Conservation (phyloP, 2,888 invertebrate genomes). For the Eugnorisma glareosa region DNA sequence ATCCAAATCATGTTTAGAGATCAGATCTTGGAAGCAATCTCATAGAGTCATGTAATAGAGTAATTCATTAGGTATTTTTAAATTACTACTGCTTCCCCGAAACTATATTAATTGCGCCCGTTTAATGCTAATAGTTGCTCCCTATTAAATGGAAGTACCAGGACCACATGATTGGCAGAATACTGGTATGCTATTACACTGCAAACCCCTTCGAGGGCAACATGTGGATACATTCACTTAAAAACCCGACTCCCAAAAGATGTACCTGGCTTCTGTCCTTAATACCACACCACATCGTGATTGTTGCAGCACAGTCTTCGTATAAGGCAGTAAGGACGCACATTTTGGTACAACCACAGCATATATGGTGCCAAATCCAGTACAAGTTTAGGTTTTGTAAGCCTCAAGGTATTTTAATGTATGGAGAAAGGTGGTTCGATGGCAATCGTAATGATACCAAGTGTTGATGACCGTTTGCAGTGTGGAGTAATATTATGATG, state of each 20-base stretch:
- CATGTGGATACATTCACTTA: neutral
- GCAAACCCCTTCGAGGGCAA: conserved; percentile 2
- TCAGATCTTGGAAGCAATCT: neutral
- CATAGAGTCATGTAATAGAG: neutral
- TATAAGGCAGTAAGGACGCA: conserved; percentile 63
- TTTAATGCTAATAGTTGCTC: neutral
- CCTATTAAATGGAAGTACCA: neutral
- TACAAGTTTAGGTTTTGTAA: conserved; percentile 64
- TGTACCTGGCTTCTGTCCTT: conserved; percentile 45
- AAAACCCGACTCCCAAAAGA: conserved; percentile 44
- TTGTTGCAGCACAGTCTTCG: conserved; percentile 46
- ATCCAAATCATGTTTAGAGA: neutral
- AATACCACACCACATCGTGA: conserved; percentile 43
- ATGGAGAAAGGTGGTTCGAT: conserved; percentile 59
- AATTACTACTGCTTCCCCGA: neutral
- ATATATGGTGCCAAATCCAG: conserved; percentile 59
- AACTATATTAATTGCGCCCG: neutral
- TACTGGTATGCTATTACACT: neutral
- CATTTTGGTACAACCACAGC: conserved; percentile 48
- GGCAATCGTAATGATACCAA: conserved; percentile 55
- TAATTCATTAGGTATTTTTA: neutral
- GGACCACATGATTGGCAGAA: neutral
- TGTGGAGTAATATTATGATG: conserved; percentile 1
- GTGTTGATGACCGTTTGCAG: conserved; percentile 42
- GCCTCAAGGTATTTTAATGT: conserved; percentile 57